phyloP scores from a whole-genome alignment of 2,797 vertebrate species.

The Epinephelus awoara region DNA sequence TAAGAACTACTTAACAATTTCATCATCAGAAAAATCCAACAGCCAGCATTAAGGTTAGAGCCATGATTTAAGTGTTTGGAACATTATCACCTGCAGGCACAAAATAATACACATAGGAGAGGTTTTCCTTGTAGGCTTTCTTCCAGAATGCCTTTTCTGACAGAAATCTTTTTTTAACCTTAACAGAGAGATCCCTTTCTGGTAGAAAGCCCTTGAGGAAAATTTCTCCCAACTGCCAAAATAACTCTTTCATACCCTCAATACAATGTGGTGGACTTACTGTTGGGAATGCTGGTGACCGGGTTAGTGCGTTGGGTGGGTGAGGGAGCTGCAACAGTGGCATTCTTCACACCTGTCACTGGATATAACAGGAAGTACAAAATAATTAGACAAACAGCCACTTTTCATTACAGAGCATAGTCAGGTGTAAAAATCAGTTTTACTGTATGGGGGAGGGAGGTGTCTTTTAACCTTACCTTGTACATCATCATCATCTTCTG shows the following conservation, averaged over 20 bases:
- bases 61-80: background rate
- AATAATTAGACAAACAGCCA: slow-evolving; percentile 20
- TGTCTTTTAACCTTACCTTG: slow-evolving; percentile 77
- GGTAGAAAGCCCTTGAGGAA: too few relatives aligned
- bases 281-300: slow-evolving; percentile 73
- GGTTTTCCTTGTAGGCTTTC: too few relatives aligned
- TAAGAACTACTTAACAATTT: background rate
- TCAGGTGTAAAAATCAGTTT: background rate
- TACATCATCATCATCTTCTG: slow-evolving; percentile 96
- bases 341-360: slow-evolving; percentile 88
- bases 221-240: too few relatives aligned
- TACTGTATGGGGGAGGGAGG: background rate
- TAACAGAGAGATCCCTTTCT: too few relatives aligned
- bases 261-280: slow-evolving; percentile 67
- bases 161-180: too few relatives aligned
- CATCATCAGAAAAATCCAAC: background rate
- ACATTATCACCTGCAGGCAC: background rate
- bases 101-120: background rate
- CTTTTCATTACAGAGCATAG: background rate
- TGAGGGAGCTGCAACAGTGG: slow-evolving; percentile 66
- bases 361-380: slow-evolving; percentile 28
- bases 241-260: background rate
- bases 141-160: too few relatives aligned
- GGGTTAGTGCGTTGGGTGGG: slow-evolving; percentile 71
- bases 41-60: background rate